phyloP scores from a whole-genome alignment of 1,140 invertebrate species.

The Diuraphis noxia region DNA sequence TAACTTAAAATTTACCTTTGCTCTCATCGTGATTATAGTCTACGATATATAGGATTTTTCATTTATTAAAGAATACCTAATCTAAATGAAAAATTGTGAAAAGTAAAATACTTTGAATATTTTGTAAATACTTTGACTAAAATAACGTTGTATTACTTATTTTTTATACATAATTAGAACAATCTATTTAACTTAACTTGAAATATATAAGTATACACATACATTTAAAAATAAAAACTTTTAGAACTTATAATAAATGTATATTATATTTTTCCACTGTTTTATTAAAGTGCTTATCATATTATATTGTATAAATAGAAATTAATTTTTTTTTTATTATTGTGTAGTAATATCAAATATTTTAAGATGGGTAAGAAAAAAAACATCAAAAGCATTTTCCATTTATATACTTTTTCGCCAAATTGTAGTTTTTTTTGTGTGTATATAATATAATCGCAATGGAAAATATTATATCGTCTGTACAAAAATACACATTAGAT shows the following conservation, averaged over 20 bases:
- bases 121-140: background rate
- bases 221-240: background rate
- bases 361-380: background rate
- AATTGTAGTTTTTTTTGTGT: background rate
- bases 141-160: background rate
- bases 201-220: background rate
- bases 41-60: background rate
- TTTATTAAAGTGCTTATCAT: background rate
- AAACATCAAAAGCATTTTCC: background rate
- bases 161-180: background rate
- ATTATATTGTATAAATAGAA: background rate
- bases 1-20: too few species aligned
- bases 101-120: background rate
- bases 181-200: background rate
- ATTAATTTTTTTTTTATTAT: background rate
- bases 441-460: background rate
- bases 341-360: background rate
- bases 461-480: background rate
- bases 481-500: background rate
- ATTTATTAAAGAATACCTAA: background rate
- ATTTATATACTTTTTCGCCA: constrained; percentile 3
- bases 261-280: background rate
- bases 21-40: too few species aligned
- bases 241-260: background rate
- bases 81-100: background rate